Evolutionary conservation across 2,888 invertebrate genomes (phyloP).

Genomic region (Idaea aversata): DNA sequence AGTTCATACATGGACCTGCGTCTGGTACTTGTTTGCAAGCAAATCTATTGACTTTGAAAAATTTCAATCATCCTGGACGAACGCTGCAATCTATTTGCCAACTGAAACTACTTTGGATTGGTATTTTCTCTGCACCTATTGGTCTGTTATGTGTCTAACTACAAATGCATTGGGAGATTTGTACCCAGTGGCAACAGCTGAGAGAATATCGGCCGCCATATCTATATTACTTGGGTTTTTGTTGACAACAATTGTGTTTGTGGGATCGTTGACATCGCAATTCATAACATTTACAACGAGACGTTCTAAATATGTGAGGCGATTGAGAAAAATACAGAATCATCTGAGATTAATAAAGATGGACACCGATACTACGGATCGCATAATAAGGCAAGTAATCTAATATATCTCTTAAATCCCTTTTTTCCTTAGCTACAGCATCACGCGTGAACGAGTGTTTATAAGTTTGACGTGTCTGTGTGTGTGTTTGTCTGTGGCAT

Average conservation of each 20-base stretch:
- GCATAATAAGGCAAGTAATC: conserved; percentile 61
- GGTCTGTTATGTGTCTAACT: conserved; percentile 71
- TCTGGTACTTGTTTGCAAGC: conserved; percentile 70
- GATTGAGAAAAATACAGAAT: conserved; percentile 66
- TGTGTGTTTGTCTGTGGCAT: too few species aligned
- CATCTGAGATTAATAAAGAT: conserved; percentile 68
- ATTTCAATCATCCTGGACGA: conserved; percentile 63
- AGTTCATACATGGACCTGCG: conserved; percentile 71
- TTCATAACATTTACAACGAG: conserved; percentile 74
- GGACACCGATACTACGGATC: conserved; percentile 58
- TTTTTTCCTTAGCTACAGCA: too few species aligned
- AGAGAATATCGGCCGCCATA: conserved; percentile 60
- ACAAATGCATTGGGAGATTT: conserved; percentile 72
- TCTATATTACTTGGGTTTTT: conserved; percentile 68
- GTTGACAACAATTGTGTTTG: conserved; percentile 72
- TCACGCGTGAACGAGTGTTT: too few species aligned
- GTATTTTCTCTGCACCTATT: conserved; percentile 73
- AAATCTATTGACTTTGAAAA: conserved; percentile 55
- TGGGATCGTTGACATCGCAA: conserved; percentile 74
- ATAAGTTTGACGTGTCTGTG: too few species aligned
- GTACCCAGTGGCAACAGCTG: conserved; percentile 65
- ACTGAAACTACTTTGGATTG: conserved; percentile 64
- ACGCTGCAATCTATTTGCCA: conserved; percentile 56
- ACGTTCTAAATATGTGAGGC: conserved; percentile 65
- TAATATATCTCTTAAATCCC: too few species aligned